Conservation (phyloP, 2,113 vertebrate genomes). For the Oxyura jamaicensis region DNA sequence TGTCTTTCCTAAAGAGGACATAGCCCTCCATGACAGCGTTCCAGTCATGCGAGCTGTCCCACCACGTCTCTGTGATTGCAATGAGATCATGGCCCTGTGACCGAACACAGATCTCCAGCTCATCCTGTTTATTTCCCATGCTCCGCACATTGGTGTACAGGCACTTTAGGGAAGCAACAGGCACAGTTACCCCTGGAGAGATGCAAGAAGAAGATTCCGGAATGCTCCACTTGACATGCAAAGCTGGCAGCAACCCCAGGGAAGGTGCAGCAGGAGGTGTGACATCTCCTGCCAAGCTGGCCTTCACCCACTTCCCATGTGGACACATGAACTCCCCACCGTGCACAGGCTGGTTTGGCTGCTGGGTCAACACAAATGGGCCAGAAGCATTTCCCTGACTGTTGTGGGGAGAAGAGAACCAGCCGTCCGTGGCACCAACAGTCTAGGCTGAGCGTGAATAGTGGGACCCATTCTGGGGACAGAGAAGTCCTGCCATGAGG, state of each 20-base stretch:
- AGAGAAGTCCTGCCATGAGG: not conserved
- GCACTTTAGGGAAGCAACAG: no score
- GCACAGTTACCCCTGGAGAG: no score
- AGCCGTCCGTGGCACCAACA: rapidly evolving
- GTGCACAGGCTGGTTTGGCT: not conserved
- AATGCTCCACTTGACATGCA: rapidly evolving
- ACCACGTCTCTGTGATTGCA: no score
- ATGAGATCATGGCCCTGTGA: no score
- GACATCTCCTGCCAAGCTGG: not conserved
- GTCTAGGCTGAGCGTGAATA: rapidly evolving
- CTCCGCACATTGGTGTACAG: no score
- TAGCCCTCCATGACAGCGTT: no score
- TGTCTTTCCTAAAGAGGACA: no score
- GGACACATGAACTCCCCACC: not conserved
- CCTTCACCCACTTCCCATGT: not conserved
- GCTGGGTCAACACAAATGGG: not conserved
- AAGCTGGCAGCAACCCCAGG: not conserved
- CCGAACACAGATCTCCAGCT: no score
- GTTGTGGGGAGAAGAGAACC: rapidly evolving
- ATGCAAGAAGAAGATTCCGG: no score
- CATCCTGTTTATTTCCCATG: no score
- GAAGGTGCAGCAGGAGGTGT: not conserved
- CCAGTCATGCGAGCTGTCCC: no score
- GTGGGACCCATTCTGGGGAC: not conserved
- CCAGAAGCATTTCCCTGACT: not conserved